Base-by-base conservation (phyloP, 2,888 invertebrate species). In the Eupithecia abbreviata region DNA sequence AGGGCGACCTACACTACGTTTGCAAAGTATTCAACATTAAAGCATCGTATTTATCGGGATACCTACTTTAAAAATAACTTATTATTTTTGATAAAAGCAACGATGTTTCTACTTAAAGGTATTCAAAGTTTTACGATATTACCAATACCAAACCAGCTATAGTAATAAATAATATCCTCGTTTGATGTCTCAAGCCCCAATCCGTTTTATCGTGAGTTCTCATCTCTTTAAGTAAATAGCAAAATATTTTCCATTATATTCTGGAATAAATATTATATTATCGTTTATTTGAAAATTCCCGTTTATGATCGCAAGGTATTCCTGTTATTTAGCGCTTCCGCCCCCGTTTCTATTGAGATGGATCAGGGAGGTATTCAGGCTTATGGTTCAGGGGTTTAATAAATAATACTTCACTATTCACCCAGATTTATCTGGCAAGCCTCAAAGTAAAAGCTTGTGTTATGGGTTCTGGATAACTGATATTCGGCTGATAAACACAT, bases 221-320 rank as follows among this genome's bases (percentile, higher is more conserved):
- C 75, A 72, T 79, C 73, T 76, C 67, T 30, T 67, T 75, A 77
- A 74, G 72, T 77, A 72, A 69, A 78, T 68, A 81, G 77, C 75
- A 71, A 75, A 79, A 79, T 66, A 79, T 82, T 80, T 72, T 51
- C 76, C 79, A 81, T 81, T 77, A 84, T 83, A 85, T 80, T 82
- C 84, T 82, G 85, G 83, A 81, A 83, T 83, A 84, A 86, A 84
- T 86, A 84, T 86, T 85, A 85, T 85, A 86, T 85, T 79, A 81
- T 78, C 80, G 80, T 81, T 80, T 87, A 87, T 87, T 86, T 85
- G 84, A 86, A 85, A 87, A 86, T 84, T 84, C 85, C 84, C 83
- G 77, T 83, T 86, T 84, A 81, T 81, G 84, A 83, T 82, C 85
- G 85, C 82, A 80, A 81, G 88, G 86, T 83, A 87, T 87, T 82